A percentile compares a stretch with the other conserved stretches of the same genome.
phyloP scores from a whole-genome alignment of 1,140 invertebrate genomes.

The Dinoponera quadriceps region DNA sequence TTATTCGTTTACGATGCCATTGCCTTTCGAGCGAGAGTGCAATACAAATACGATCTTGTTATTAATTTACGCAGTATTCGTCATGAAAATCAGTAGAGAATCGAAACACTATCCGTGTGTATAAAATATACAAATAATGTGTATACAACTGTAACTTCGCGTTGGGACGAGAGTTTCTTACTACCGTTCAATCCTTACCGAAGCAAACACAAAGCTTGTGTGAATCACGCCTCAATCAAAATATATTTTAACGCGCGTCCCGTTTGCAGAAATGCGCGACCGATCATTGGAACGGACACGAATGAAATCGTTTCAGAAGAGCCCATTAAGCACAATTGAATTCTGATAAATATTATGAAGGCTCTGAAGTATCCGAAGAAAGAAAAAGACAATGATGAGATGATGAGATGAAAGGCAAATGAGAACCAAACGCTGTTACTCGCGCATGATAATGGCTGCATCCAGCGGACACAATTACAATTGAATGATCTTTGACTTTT shows the following conservation, averaged over 20 bases:
- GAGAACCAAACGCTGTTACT: too few species aligned
- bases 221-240: slow-evolving; percentile 39
- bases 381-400: too few species aligned
- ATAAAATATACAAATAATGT: background rate
- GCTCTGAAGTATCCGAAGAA: too few species aligned
- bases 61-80: slow-evolving; percentile 47
- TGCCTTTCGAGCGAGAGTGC: slow-evolving; percentile 50
- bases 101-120: background rate
- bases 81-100: slow-evolving; percentile 22
- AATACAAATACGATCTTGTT: slow-evolving; percentile 57
- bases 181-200: background rate
- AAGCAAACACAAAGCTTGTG: slow-evolving; percentile 19
- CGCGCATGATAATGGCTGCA: too few species aligned
- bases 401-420: too few species aligned
- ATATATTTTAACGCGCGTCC: slow-evolving; percentile 27
- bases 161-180: slow-evolving; percentile 8
- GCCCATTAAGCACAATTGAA: too few species aligned
- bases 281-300: slow-evolving; percentile 10
- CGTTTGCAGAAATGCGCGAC: background rate
- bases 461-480: too few species aligned
- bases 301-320: too few species aligned
- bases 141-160: slow-evolving; percentile 38
- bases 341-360: too few species aligned
- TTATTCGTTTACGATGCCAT: slow-evolving; percentile 59
- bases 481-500: too few species aligned